These are phyloP conservation scores for Notolabrus celidotus DNA, from an alignment of 2,797 vertebrate species.

Conservation along the genomic window DNA sequence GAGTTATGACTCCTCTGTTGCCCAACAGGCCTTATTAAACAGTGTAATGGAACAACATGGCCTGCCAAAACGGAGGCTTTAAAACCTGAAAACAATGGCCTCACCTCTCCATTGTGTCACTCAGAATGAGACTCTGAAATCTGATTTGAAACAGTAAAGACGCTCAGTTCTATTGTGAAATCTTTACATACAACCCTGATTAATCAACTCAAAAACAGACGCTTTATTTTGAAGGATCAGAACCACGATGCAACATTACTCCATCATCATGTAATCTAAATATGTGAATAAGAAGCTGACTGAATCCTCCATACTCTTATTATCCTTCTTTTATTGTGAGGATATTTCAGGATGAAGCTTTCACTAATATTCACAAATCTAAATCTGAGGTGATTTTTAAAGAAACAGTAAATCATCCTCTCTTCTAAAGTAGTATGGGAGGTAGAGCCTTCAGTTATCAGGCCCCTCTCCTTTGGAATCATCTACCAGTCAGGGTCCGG, in stretches of 20 bases:
- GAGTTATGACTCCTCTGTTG: conserved; percentile 33
- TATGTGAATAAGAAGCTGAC: neutral
- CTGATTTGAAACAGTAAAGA: conserved; percentile 8
- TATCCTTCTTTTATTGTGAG: too few relatives aligned
- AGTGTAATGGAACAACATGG: conserved; percentile 46
- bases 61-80: conserved; percentile 60
- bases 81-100: conserved; percentile 50
- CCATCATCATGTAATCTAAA: neutral
- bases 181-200: neutral
- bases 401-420: too few relatives aligned
- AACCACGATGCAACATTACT: neutral
- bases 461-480: too few relatives aligned
- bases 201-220: neutral
- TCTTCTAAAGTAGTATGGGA: too few relatives aligned
- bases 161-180: neutral
- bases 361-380: too few relatives aligned
- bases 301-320: too few relatives aligned
- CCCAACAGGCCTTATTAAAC: conserved; percentile 51
- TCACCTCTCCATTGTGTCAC: conserved; percentile 26
- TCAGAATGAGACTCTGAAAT: conserved; percentile 31
- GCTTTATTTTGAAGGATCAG: neutral
- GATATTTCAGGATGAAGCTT: too few relatives aligned
- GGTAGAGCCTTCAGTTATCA: too few relatives aligned
- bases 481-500: too few relatives aligned
- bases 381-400: too few relatives aligned